Evolutionary conservation across 2,888 invertebrate genomes (phyloP), one percentile per base, ranked within the genome.

Genomic region (Ditylenchus weischeri): DNA sequence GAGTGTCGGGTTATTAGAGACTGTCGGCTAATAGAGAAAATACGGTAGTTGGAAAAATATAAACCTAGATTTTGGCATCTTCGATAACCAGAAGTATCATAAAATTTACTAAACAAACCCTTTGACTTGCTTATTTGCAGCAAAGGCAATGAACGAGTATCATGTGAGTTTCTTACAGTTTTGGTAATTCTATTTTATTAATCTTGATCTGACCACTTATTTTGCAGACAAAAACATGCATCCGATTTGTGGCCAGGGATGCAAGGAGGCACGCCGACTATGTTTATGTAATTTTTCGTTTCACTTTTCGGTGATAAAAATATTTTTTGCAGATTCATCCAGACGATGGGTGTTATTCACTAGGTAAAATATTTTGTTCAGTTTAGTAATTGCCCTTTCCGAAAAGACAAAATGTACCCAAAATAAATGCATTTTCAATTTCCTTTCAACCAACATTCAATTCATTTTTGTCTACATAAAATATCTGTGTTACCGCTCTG

Each of bases 281-380:
- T 82, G 83, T 89, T 5, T 84, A 85, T 29, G 54, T 54, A 54
- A 21, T 15, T 21, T 54, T 54, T 54, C 21, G 2, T 19, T 4
- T 50, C 2, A 19, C 18, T 50, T 50, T 50, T 50, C n/a, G 21
- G 29, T 29, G 29, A 85, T 89, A 4, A 29, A 29, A 4, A 29
- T 4, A 29, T 4, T 29, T 54, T 23, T 11, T 54, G 5, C 84
- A 85, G 35, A 85, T 89, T 68, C 86, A 87, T 78, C 84, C 84
- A 11, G 84, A 84, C 51, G 84, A 87, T 0, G 88, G 90, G 18
- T 90, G 90, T 81, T 90, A 89, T 88, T 90, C 90, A 0, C 89
- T 88, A 75, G 89, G 59, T 59, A 59, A 23, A 29, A 43, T 43
- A 43, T 13, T 43, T 43, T 1, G 43, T 43, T 43, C 38, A 38